Evolutionary conservation across 2,113 vertebrate species (phyloP), one percentile per base, ranked within the genome.

Genomic region (Probosciger aterrimus): DNA sequence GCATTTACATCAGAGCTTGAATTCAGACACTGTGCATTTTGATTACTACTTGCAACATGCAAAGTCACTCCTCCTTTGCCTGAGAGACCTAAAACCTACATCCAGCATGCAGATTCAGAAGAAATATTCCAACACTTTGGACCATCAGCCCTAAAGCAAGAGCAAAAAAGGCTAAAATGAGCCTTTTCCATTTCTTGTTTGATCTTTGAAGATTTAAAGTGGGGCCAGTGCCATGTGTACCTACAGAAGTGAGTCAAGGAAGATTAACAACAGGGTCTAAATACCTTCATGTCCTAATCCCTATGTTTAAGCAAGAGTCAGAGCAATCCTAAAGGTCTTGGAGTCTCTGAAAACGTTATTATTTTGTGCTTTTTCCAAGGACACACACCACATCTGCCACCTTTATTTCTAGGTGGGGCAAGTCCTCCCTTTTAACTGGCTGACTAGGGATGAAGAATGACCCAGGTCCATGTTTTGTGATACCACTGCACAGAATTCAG

Each of bases 381-480:
- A 35, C 25, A 33, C 2, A 6, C 1, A 23, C 33, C 18, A 13
- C 2, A 9, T 20, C 39, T 73, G 33, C 23, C 53, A 39, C 44
- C 10, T 69, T 39, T 46, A 20, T 31, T 43, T 37, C 15, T 12
- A 23, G 16, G 27, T 50, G 69, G 35, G 19, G 9, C 23, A 70
- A 63, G 18, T 23, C 11, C 14, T 10, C 30, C 44, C 73, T 84
- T 37, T 19, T 11, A 37, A 52, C 63, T 9, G 71, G 14, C 23
- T 67, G 50, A 25, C 35, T 27, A 35, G 41, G 23, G 53, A 12
- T 39, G 39, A n/a, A 18, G 47, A 55, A 28, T 5, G 20, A n/a
- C 25, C 10, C 1, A 8, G 19, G 6, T 30, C 44, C 0, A 2
- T 5, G 15, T 13, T 18, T 3, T 35, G 16, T 3, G 10, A 0